These are phyloP conservation scores for Myripristis jacobus DNA, from an alignment of 2,797 vertebrate species.

Conservation along the genomic window DNA sequence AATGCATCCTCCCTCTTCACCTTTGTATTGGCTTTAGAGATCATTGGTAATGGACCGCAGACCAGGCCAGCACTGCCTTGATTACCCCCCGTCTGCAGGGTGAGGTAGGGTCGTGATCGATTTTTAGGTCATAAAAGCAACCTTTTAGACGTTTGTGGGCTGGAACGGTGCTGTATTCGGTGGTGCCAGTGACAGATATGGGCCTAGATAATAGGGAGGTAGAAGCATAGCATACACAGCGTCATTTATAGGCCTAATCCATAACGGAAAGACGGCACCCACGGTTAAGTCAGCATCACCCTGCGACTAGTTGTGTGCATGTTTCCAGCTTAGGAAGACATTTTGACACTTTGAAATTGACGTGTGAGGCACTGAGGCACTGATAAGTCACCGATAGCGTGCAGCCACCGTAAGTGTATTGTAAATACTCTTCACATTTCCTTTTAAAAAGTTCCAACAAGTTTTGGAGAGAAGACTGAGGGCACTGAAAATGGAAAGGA, in stretches of 20 bases:
- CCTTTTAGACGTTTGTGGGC: slow-evolving; percentile 47
- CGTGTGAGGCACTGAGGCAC: not conserved
- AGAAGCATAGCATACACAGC: slow-evolving; percentile 4
- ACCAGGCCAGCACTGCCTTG: not conserved
- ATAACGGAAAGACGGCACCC: slow-evolving; percentile 22
- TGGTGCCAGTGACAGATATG: slow-evolving; percentile 24
- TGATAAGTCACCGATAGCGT: no score
- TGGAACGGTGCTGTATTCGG: slow-evolving; percentile 44
- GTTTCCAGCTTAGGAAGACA: not conserved
- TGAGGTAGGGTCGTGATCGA: slow-evolving; percentile 31
- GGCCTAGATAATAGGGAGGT: slow-evolving; percentile 24
- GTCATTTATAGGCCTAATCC: slow-evolving; percentile 35
- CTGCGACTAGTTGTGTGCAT: not conserved
- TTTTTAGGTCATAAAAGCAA: slow-evolving; percentile 45
- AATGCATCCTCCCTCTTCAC: not conserved
- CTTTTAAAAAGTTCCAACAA: not conserved
- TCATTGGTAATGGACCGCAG: slow-evolving; percentile 14
- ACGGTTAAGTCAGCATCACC: not conserved
- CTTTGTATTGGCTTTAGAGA: slow-evolving; percentile 19
- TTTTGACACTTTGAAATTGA: not conserved
- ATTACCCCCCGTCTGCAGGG: not conserved
- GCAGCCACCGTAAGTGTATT: not conserved
- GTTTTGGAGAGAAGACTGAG: no score
- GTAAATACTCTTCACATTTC: not conserved
- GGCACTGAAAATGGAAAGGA: no score